Percentiles rank a stretch among this genome's conserved stretches.
These are phyloP conservation scores for Rhopilema esculentum DNA, from an alignment of 30 jellyfish, hydroid and myxozoan species.

Conservation along the genomic window DNA sequence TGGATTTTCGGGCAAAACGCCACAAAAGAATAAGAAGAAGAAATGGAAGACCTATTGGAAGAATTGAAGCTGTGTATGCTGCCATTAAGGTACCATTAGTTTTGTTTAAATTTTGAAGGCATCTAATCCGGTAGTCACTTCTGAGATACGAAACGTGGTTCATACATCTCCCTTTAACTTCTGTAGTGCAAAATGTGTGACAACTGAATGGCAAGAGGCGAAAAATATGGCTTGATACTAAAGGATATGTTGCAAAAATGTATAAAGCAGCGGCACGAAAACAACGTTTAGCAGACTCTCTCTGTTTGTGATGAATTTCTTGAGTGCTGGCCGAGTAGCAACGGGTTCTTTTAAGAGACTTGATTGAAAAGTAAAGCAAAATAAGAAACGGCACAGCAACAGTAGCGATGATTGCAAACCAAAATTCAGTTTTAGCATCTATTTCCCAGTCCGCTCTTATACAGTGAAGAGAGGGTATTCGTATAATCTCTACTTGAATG, in stretches of 20 bases:
- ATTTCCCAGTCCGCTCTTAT: slow-evolving; percentile 38
- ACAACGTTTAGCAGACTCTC: slow-evolving; percentile 1
- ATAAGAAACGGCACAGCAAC: slow-evolving; percentile 33
- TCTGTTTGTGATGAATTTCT: neutral
- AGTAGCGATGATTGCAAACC: slow-evolving; percentile 51
- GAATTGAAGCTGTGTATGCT: slow-evolving; percentile 10
- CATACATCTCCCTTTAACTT: slow-evolving; percentile 2
- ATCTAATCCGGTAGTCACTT: slow-evolving; percentile 24
- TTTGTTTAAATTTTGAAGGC: neutral
- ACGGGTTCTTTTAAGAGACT: neutral
- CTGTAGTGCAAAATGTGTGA: slow-evolving; percentile 26
- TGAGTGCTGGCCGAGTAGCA: neutral
- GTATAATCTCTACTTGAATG: slow-evolving; percentile 42
- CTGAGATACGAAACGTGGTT: slow-evolving; percentile 30
- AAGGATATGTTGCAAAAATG: slow-evolving; percentile 53
- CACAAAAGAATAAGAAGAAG: slow-evolving; percentile 2
- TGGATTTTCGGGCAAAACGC: neutral
- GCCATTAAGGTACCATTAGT: neutral
- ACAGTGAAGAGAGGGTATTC: slow-evolving; percentile 56
- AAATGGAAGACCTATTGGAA: slow-evolving; percentile 15
- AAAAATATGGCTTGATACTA: slow-evolving; percentile 16
- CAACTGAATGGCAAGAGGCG: slow-evolving; percentile 57
- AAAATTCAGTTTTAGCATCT: slow-evolving; percentile 33
- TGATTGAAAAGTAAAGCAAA: slow-evolving; percentile 15
- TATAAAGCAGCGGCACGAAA: slow-evolving; percentile 26